A percentile compares a stretch with the other conserved stretches of the same genome.
These are phyloP conservation scores for Tenthredo notha DNA, from an alignment of 2,888 invertebrate species.

Conservation along the genomic window DNA sequence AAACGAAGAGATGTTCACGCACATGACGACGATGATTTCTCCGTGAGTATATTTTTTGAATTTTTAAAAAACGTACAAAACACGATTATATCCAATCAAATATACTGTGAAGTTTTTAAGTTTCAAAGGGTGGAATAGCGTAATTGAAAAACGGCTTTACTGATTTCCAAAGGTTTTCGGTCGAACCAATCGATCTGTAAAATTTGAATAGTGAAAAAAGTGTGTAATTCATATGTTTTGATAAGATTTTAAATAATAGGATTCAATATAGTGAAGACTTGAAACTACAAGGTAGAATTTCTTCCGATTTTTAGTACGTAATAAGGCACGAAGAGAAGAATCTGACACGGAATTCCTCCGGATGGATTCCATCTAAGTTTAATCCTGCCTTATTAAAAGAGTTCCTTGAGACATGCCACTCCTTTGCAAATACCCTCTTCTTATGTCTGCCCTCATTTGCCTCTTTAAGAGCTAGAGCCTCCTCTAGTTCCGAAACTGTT, in stretches of 20 bases:
- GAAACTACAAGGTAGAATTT: background rate
- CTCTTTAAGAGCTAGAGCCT: background rate
- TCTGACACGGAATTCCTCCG: background rate
- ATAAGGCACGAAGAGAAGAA: background rate
- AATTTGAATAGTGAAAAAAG: background rate
- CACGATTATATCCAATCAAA: background rate
- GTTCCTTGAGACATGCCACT: background rate
- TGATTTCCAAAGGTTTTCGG: background rate
- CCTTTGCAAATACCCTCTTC: background rate
- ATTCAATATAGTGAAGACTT: background rate
- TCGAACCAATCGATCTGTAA: background rate
- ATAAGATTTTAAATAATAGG: background rate
- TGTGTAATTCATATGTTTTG: background rate
- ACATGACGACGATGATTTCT: slow-evolving; percentile 64
- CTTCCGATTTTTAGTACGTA: background rate
- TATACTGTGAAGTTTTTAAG: background rate
- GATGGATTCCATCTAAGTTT: background rate
- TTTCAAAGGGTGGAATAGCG: background rate
- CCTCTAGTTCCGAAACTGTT: background rate
- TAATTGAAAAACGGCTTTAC: background rate
- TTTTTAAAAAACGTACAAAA: background rate
- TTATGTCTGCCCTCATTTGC: background rate
- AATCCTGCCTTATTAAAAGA: background rate
- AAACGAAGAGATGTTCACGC: slow-evolving; percentile 83
- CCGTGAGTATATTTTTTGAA: slow-evolving; percentile 64